Conservation (phyloP, 2,113 vertebrate species). For the Mus spicilegus region DNA sequence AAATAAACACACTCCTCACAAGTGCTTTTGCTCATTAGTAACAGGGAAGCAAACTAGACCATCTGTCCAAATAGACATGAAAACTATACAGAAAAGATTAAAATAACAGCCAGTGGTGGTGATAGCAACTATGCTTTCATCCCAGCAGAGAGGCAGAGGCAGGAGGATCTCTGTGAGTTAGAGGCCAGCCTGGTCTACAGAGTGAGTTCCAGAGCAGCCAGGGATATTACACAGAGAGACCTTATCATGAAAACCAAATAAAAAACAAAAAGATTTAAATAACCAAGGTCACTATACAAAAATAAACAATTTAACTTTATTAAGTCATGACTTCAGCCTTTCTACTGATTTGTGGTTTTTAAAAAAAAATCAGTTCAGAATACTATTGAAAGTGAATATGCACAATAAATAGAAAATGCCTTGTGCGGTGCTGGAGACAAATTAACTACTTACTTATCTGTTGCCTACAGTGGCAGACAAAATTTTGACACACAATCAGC, state of each 20-base stretch:
- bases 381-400: constrained; percentile 73
- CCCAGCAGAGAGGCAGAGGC: neutral
- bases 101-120: neutral
- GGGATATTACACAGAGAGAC: neutral
- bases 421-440: neutral
- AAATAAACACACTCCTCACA: neutral
- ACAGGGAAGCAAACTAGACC: neutral
- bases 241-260: neutral
- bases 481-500: neutral
- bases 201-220: neutral
- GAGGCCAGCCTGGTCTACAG: neutral
- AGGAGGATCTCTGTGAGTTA: neutral
- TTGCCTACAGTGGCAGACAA: neutral
- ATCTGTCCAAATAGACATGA: neutral
- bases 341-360: constrained; percentile 53
- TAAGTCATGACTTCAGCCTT: constrained; percentile 60
- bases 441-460: neutral
- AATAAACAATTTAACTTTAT: constrained; percentile 82
- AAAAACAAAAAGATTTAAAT: neutral
- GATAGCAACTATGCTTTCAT: neutral
- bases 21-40: neutral
- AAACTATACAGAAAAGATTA: constrained; percentile 14
- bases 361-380: constrained; percentile 75
- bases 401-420: constrained; percentile 78
- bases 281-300: constrained; percentile 71